Conservation (phyloP, 2,797 vertebrate genomes). For the Poecilia wingei region DNA sequence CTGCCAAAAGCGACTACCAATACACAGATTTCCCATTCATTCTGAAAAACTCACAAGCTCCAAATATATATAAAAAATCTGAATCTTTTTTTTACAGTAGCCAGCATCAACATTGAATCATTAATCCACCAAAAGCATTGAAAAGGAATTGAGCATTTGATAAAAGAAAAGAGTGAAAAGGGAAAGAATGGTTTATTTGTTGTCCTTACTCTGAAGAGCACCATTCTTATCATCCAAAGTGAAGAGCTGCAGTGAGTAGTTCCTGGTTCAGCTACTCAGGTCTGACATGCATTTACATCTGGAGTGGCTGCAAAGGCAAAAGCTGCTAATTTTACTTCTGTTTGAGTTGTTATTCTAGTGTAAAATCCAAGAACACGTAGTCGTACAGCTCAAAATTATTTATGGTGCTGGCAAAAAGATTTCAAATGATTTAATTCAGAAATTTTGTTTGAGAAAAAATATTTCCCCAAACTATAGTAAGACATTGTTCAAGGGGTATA, state of each 20-base stretch:
- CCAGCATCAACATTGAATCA: conserved; percentile 77
- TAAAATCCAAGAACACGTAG: background rate
- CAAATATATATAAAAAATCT: conserved; percentile 62
- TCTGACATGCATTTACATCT: conserved; percentile 15
- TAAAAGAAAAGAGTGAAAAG: conserved; percentile 72
- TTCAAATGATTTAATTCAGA: background rate
- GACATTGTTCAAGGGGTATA: background rate
- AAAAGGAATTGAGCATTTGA: conserved; percentile 73
- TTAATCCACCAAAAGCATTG: conserved; percentile 79
- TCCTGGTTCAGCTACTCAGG: conserved; percentile 19
- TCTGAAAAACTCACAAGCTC: conserved; percentile 52
- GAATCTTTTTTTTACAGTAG: conserved; percentile 69
- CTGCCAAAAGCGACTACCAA: conserved; percentile 58
- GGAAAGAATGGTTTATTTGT: conserved; percentile 76
- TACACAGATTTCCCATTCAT: conserved; percentile 60
- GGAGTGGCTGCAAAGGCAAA: background rate
- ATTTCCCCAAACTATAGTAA: background rate
- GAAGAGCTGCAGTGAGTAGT: conserved; percentile 21
- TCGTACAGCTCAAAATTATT: background rate
- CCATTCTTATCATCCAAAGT: conserved; percentile 9
- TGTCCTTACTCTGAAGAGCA: conserved; percentile 1
- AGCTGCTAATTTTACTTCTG: background rate
- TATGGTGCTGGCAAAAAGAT: background rate
- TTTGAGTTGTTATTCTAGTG: background rate
- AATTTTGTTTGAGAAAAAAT: background rate